Conservation (phyloP, 2,797 vertebrate genomes). For the Sarcophilus harrisii region DNA sequence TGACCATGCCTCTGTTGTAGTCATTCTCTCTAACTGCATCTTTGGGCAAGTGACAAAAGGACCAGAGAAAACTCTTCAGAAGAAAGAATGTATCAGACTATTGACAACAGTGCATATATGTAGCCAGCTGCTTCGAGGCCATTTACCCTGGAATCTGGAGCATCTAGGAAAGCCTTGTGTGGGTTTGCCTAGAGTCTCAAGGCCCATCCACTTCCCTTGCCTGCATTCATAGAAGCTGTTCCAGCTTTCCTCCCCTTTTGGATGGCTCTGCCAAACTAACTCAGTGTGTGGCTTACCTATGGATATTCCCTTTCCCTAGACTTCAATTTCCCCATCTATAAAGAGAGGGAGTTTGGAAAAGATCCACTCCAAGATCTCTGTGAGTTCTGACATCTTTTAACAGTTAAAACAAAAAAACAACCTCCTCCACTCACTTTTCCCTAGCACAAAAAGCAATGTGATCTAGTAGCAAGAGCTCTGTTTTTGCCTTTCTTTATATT, state of each 20-base stretch:
- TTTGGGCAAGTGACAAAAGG: background rate
- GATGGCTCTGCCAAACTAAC: background rate
- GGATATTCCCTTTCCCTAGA: background rate
- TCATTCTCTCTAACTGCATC: background rate
- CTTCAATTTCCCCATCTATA: background rate
- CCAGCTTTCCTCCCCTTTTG: background rate
- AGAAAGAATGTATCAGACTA: background rate
- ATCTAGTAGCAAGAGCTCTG: background rate
- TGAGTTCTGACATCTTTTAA: background rate
- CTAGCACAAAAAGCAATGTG: background rate
- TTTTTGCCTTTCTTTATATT: background rate
- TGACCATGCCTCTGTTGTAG: background rate
- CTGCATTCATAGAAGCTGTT: background rate
- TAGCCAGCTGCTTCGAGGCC: background rate
- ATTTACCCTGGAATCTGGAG: background rate
- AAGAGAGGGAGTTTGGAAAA: background rate
- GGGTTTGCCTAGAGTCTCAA: background rate
- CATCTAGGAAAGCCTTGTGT: background rate
- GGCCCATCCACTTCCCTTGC: background rate
- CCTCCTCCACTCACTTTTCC: background rate
- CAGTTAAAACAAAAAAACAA: background rate
- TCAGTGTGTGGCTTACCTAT: background rate
- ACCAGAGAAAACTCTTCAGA: background rate
- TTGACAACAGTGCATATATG: background rate
- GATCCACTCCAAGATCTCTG: background rate